Evolutionary conservation across 2,113 vertebrate species (phyloP), one percentile per base, ranked within the genome.

Genomic region (Pampusana beccarii): DNA sequence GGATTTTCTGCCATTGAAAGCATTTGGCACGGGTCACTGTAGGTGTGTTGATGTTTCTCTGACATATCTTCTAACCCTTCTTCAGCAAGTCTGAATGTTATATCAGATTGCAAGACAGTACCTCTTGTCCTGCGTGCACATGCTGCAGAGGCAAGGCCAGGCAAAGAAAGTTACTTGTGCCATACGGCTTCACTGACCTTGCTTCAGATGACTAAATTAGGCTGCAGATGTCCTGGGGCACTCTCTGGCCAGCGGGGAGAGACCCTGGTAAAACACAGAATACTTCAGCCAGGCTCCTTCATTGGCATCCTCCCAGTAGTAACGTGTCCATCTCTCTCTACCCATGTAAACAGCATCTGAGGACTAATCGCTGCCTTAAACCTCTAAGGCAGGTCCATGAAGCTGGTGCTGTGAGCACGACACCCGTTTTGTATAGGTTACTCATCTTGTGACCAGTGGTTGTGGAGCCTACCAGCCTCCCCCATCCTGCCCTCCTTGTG

Each of bases 321-420:
- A 48, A 36, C 5, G 15, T 1, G 0, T 17, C 36, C 44, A 20
- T 60, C 33, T 56, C 26, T 71, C 15, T 66, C 77, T 48, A 7
- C 7, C 29, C 28, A n/a, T 2, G 24, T 40, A 48, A 77, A 50
- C 12, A 15, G 10, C 8, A 14, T 31, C 33, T 0, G 3, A 34
- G 51, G 38, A 13, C 31, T 24, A 71, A 51, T 6, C 6, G 14
- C 25, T 24, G 13, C 4, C 61, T 66, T 57, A 64, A 71, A 60
- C 23, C 25, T 44, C 10, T 11, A 50, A 62, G 79, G 56, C 24
- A 74, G 51, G 24, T 15, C 24, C 70, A 26, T 42, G 21, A 79
- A 44, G 8, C 7, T 44, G n/a, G 29, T 28, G 28, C 33, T 0
- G 0, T 57, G 69, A 80, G 21, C 56, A 70, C 0, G 4, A 26